phyloP scores from a whole-genome alignment of 1,140 invertebrate genomes.

The Mya arenaria region DNA sequence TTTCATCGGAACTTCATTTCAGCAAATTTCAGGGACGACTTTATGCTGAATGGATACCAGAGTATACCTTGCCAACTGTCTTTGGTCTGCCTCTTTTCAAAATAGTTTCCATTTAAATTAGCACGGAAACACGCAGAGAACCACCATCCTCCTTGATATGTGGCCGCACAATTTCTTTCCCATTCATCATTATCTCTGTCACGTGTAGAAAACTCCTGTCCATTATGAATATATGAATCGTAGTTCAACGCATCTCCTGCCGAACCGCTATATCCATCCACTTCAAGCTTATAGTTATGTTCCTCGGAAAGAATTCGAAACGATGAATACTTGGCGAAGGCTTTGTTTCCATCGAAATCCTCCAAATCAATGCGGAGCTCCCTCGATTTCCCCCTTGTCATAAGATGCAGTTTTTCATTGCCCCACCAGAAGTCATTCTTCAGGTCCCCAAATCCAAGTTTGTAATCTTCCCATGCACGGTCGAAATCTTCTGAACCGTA shows the following conservation, averaged over 20 bases:
- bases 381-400: constrained; percentile 6
- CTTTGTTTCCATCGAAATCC: constrained; percentile 26
- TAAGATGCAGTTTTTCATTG: constrained; percentile 29
- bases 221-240: too few relatives aligned
- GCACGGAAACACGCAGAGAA: neutral
- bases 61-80: neutral
- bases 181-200: constrained; percentile 21
- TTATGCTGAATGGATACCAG: neutral
- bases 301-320: constrained; percentile 27
- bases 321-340: constrained; percentile 29
- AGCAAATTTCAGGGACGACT: neutral
- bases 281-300: constrained; percentile 10
- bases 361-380: constrained; percentile 55
- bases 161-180: neutral
- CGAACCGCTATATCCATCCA: constrained; percentile 42
- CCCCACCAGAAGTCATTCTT: constrained; percentile 81
- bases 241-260: constrained; percentile 18
- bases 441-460: constrained; percentile 95
- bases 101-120: constrained; percentile 37
- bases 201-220: neutral
- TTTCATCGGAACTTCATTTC: neutral
- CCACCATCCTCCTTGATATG: constrained; percentile 40
- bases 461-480: constrained; percentile 95
- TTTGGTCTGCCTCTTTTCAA: too few relatives aligned
- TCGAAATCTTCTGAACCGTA: constrained; percentile 92